A percentile compares a stretch with the other conserved stretches of the same genome.
Evolutionary conservation across 2,113 vertebrate genomes (phyloP).

Genomic region (Columba livia): DNA sequence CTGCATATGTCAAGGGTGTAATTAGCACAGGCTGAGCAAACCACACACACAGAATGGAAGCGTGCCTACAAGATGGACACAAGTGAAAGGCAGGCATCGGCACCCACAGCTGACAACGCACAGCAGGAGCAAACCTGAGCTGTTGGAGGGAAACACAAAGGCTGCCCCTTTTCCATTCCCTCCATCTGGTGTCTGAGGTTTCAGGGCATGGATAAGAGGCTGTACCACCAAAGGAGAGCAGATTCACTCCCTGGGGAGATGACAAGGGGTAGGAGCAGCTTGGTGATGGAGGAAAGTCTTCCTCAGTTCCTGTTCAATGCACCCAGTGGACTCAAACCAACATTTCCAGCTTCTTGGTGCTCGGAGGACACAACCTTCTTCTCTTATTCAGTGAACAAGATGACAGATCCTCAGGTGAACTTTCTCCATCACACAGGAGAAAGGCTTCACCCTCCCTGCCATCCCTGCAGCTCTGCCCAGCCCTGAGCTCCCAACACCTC

Average conservation of each 20-base stretch:
- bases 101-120: accelerated
- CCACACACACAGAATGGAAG: conserved; percentile 1
- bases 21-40: conserved; percentile 71
- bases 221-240: not conserved
- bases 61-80: not conserved
- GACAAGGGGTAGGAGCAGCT: not conserved
- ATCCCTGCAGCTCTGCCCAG: not conserved
- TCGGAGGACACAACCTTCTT: not conserved
- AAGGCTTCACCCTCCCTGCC: not conserved
- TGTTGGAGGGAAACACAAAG: not conserved
- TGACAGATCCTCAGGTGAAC: not conserved
- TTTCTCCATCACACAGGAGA: not conserved
- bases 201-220: not conserved
- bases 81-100: not conserved
- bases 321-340: not conserved
- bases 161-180: not conserved
- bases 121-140: not conserved
- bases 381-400: not conserved
- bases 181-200: not conserved
- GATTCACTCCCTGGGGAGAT: not conserved
- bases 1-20: conserved; percentile 63
- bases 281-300: not conserved
- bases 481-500: not conserved
- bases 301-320: not conserved
- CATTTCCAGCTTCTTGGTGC: not conserved